A percentile compares a stretch with the other conserved stretches of the same genome.
Conservation (phyloP, 1,140 invertebrate genomes). For the Macrosteles quadrilineatus region DNA sequence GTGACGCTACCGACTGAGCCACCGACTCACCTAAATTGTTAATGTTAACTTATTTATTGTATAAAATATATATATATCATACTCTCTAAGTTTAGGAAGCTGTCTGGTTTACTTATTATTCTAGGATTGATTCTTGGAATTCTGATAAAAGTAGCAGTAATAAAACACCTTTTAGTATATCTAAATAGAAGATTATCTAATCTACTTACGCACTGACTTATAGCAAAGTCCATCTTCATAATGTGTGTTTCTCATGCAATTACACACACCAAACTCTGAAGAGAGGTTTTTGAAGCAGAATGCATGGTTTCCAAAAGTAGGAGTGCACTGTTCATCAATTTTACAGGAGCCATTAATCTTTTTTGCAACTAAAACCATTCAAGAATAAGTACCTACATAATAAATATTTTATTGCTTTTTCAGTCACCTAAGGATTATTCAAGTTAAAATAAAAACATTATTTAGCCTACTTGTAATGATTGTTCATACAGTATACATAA, state of each 20-base stretch:
- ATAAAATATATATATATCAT: too few relatives aligned
- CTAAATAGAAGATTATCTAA: too few relatives aligned
- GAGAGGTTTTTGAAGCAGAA: not conserved
- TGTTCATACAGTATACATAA: not conserved
- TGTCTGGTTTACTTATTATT: too few relatives aligned
- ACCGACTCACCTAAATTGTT: too few relatives aligned
- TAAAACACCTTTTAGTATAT: too few relatives aligned
- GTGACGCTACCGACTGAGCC: too few relatives aligned
- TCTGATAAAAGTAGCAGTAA: too few relatives aligned
- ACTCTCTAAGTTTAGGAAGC: too few relatives aligned
- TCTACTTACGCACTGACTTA: constrained; percentile 19
- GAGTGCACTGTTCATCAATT: constrained; percentile 17
- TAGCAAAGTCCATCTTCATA: constrained; percentile 17
- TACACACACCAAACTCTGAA: not conserved
- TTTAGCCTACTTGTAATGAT: not conserved
- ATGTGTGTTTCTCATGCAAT: not conserved
- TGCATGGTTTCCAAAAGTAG: not conserved
- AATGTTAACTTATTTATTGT: too few relatives aligned
- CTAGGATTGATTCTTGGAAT: too few relatives aligned
- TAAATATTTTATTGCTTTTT: not conserved
- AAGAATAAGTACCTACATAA: not conserved
- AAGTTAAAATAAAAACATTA: not conserved
- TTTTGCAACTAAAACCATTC: not conserved
- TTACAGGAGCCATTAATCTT: not conserved
- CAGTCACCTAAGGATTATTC: not conserved